phyloP scores from a whole-genome alignment of 2,797 vertebrate genomes.

The Limosa lapponica region DNA sequence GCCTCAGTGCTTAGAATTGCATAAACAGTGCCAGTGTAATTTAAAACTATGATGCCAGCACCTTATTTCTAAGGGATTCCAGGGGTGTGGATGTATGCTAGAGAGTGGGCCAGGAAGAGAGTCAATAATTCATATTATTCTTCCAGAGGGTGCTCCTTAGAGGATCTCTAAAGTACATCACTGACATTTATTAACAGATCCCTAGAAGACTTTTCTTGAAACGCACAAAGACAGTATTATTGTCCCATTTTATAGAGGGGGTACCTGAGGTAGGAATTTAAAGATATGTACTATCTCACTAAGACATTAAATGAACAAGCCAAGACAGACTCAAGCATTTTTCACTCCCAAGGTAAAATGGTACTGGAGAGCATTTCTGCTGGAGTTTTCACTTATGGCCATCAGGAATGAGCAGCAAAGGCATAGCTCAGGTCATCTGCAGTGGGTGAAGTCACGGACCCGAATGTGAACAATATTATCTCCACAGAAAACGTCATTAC shows the following conservation, averaged over 20 bases:
- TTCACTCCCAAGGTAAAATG: neutral
- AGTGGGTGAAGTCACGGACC: neutral
- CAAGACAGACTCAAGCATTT: neutral
- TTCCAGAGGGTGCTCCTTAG: neutral
- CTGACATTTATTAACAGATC: conserved; percentile 23
- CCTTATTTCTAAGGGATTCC: neutral
- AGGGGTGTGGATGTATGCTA: neutral
- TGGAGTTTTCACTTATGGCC: neutral
- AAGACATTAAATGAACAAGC: neutral
- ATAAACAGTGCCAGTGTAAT: neutral
- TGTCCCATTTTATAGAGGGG: conserved; percentile 18
- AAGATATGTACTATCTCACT: neutral
- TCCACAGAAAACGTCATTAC: neutral
- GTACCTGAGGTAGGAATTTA: conserved; percentile 24
- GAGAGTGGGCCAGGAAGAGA: neutral
- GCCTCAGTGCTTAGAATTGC: neutral
- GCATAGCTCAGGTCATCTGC: neutral
- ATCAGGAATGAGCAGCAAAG: neutral
- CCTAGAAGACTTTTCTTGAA: conserved; percentile 15
- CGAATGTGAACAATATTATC: neutral
- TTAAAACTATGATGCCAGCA: neutral
- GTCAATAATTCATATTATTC: neutral
- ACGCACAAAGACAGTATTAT: neutral
- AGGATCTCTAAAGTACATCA: neutral
- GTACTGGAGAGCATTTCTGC: neutral